Evolutionary conservation across 2,888 invertebrate genomes (phyloP), one percentile per base, ranked within the genome.

Genomic region (Eugnorisma glareosa): DNA sequence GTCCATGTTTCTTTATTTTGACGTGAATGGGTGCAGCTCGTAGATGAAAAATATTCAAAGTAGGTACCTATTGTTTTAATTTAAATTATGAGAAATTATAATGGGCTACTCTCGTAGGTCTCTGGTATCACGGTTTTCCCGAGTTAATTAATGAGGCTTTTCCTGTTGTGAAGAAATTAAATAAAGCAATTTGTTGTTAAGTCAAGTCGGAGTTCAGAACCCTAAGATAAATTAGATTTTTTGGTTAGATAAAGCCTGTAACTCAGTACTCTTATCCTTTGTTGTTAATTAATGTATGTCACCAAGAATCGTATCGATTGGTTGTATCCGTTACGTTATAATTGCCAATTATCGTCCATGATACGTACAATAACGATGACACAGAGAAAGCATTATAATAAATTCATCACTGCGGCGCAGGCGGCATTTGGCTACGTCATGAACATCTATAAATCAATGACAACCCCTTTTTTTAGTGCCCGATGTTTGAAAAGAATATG

Each of bases 391-490:
- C 69, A 68, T 72, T 48, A 59, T 81, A 81, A 77, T 73, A 70
- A 74, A 88, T 73, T 75, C 66, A 80, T 69, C 64, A 77, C 37
- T 45, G 48, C 61, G 54, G 67, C 45, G 40, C 11, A n/a, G 40
- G 35, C 15, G 15, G 57, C 7, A 8, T 73, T 74, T 63, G 59
- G 72, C 67, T 71, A 66, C 79, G 86, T 88, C 83, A 77, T 72
- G 69, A 75, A 66, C 24, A 78, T 67, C 79, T 71, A 82, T 88
- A 84, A 79, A 86, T 84, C 84, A 88, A 75, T 81, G 79, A 73
- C 61, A 75, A 75, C 73, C 82, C 48, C 68, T 61, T 82, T 81
- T 81, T 75, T 67, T 73, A 68, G 67, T 64, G 31, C 35, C 57
- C 75, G 64, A 48, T 72, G 69, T 81, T 86, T 84, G 71, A 68